Evolutionary conservation across 2,888 invertebrate species (phyloP), one percentile per base, ranked within the genome.

Genomic region (Coecobrya sp.): DNA sequence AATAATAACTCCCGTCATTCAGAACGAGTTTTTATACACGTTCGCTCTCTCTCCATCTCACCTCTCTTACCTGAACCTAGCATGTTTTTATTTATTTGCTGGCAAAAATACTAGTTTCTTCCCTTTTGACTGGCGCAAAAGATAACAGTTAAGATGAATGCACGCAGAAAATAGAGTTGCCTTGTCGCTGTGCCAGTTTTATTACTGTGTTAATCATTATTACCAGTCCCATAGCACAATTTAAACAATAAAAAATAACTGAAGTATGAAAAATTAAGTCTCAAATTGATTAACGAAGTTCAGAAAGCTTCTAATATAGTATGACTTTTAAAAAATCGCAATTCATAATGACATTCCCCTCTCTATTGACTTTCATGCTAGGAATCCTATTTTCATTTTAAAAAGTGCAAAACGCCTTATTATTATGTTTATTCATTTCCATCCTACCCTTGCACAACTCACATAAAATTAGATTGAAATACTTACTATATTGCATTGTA

Each of bases 1-100:
- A 89, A 59, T 73, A 89, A 84, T 81, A 65, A 42, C 13, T 81
- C 27, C 81, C 68, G 84, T 84, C 84, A 89, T 36, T 65, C 59
- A 84, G 27, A 89, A 81, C 88, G 68, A 62, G 88, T 88, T 88
- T 25, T 79, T 73, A 42, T n/a, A 84, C 49, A 49, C 13, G 30
- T 19, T 73, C 42, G 3, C 27, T 65, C 62, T 13, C 55, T 10
- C 59, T 59, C 19, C n/a, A 42, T 55, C 10, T 19, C n/a, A n/a
- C n/a, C n/a, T n/a, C n/a, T n/a, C n/a, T n/a, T n/a, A n/a, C n/a
- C n/a, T n/a, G n/a, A n/a, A 16, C 55, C 55, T 55, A 4, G 16
- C n/a, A 11, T n/a, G 55, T 55, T 55, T 55, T 4, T 7, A 36
- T 36, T 36, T 7, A 2, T 36, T 36, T 36, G 36, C 7, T 36